Base-by-base conservation (phyloP, 2,888 invertebrate species). In the Chrysolina haemoptera region DNA sequence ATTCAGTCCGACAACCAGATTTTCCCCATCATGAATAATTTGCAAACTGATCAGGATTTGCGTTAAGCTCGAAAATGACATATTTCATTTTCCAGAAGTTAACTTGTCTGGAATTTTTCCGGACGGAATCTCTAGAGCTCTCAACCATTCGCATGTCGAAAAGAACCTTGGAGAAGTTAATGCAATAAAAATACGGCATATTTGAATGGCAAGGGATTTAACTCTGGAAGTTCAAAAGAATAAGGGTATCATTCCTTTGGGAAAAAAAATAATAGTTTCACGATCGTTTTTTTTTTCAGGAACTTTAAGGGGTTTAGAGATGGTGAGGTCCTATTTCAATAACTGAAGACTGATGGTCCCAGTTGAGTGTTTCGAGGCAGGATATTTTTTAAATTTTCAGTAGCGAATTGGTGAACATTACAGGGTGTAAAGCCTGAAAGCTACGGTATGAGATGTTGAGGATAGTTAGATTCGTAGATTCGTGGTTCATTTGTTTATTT, bases 1-100 rank as follows among this genome's bases (percentile, higher is more conserved):
- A 27, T 27, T 8, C 18, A 18, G 12, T 22, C 55, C n/a, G 59
- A 59, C 59, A 59, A 12, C 9, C 22, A 14, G 27, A n/a, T 59
- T 59, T 59, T 10, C 59, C 18, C 5, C 20, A 20, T 53, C 35
- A 59, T 27, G 59, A 59, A 59, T 59, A 59, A 59, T 59, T 59
- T 59, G 12, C 12, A 59, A 59, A 59, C 9, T 59, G 59, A 59
- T 59, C 22, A 35, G 59, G 14, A 59, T 59, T 27, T 35, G 59
- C n/a, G 35, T 59, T 27, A 3, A 22, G 59, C 22, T 18, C 27
- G 59, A 59, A 27, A 59, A 12, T 35, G 22, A 59, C 59, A 59
- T n/a, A 59, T 59, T 59, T 35, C 59, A 59, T 27, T 35, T 35
- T 35, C 14, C 22, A 6, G 27, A 12, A 20, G 12, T 12, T 6